These are phyloP conservation scores for Globia sparganii DNA, from an alignment of 2,888 invertebrate species.

Conservation along the genomic window DNA sequence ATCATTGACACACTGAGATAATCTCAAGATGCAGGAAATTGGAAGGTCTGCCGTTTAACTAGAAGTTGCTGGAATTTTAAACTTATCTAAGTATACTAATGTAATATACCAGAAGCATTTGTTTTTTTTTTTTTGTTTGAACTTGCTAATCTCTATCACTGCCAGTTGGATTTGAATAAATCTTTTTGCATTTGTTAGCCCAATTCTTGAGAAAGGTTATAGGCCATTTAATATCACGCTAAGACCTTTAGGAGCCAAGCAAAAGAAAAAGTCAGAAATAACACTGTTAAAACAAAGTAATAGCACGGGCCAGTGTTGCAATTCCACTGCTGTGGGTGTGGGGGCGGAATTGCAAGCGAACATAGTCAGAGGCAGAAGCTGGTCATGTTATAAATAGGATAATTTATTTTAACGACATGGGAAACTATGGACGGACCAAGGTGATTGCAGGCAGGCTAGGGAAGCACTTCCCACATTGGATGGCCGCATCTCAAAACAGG, in stretches of 20 bases:
- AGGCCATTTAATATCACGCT: not conserved
- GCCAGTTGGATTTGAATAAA: not conserved
- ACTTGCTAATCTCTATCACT: not conserved
- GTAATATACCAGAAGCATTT: not conserved
- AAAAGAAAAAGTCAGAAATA: not conserved
- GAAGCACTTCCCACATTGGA: no score
- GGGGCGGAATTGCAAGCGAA: not conserved
- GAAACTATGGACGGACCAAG: no score
- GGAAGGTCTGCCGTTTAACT: slow-evolving; percentile 22
- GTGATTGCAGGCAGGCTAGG: no score
- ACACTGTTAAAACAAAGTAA: no score
- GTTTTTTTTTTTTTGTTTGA: not conserved
- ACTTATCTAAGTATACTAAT: not conserved
- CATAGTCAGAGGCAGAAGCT: not conserved
- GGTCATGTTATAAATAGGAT: not conserved
- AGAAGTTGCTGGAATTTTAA: slow-evolving; percentile 38
- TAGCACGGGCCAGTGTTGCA: not conserved
- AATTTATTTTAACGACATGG: not conserved
- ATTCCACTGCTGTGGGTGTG: not conserved
- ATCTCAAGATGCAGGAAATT: slow-evolving; percentile 64
- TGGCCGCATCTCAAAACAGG: no score
- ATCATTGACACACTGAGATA: slow-evolving; percentile 68
- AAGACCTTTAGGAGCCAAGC: not conserved
- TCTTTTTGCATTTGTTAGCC: not conserved
- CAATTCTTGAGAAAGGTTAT: not conserved